Base-by-base conservation (phyloP, 2,888 invertebrate species). In the Frankliniella fusca region DNA sequence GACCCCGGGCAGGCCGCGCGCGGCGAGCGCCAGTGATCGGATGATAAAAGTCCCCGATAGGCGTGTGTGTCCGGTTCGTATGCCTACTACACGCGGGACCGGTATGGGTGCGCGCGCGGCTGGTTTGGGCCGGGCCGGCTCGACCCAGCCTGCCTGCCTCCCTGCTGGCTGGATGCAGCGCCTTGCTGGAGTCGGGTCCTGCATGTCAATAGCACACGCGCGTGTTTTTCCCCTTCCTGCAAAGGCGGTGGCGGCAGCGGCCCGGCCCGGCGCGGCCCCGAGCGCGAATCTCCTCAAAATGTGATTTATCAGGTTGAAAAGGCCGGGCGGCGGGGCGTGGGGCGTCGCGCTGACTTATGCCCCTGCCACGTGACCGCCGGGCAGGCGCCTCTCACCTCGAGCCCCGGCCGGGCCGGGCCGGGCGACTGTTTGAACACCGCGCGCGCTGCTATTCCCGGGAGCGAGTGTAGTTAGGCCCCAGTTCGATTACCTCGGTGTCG, bases 51-150 rank as follows among this genome's bases (percentile, higher is more conserved):
- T 76, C 7, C 10, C 70, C 70, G 70, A 76, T 76, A 76, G 70
- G 70, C 70, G n/a, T 27, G 23, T 27, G 23, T 76, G 70, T 76
- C 70, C 70, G 70, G 70, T 76, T 76, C 27, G 23, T 76, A 27
- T 38, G 5, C 38, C 38, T 54, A 79, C 48, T 48, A 48, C 48
- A 79, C 54, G 81, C 54, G 70, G 83, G 83, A 76, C 70, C 70
- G 70, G 70, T 76, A 27, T 76, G 27, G n/a, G 27, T 23, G 70
- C 23, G 23, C 27, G 83, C 84, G 70, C 5, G n/a, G 8, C 83
- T 83, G 83, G 84, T 84, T 84, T 82, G 76, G 82, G 81, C 84
- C 84, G 82, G 83, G 82, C 83, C 83, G 83, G 23, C 70, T n/a
- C n/a, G n/a, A n/a, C n/a, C n/a, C n/a, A n/a, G n/a, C n/a, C n/a